Conservation (phyloP, 2,113 vertebrate genomes). For the zebrafish (Danio rerio) region GRCz12tu NC_133180.1:13164001-13164500, state of each 20-base stretch:
- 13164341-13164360: slow-evolving; percentile 50
- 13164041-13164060: neutral
- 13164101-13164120: neutral
- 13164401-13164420: neutral
- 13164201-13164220: slow-evolving; percentile 32
- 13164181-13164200: neutral
- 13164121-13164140: slow-evolving; percentile 13
- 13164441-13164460: neutral
- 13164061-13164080: slow-evolving; percentile 4
- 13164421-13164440: neutral
- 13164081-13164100: slow-evolving; percentile 19
- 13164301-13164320: slow-evolving; percentile 25
- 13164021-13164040: slow-evolving; percentile 20
- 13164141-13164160: slow-evolving; percentile 29
- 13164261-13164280: slow-evolving; percentile 35
- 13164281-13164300: slow-evolving; percentile 37
- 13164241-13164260: slow-evolving; percentile 10
- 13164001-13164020: neutral
- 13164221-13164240: slow-evolving; percentile 44
- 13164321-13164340: slow-evolving; percentile 52
- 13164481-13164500: neutral
- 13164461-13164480: neutral
- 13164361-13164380: slow-evolving; percentile 18
- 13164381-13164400: neutral
- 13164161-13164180: neutral